phyloP scores from a whole-genome alignment of 2,113 vertebrate genomes.

The Anarrhichthys ocellatus region DNA sequence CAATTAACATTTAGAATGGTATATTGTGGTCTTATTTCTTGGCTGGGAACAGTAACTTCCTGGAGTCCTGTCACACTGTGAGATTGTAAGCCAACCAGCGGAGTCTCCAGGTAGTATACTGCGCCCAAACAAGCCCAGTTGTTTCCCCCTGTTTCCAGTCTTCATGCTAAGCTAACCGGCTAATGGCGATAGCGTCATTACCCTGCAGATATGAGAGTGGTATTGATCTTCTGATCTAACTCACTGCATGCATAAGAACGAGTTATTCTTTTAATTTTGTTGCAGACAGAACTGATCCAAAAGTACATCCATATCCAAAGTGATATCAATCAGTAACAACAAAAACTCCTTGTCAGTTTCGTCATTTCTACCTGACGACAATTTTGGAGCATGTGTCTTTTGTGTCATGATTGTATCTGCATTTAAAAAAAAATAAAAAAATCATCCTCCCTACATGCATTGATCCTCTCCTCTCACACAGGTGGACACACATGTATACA shows the following conservation, averaged over 20 bases:
- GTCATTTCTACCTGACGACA: not conserved
- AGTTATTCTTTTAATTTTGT: not conserved
- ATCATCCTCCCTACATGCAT: not conserved
- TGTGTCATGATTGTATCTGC: not conserved
- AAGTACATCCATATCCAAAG: not conserved
- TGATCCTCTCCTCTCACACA: constrained; percentile 29
- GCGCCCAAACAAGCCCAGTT: too few relatives aligned
- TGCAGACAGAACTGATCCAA: not conserved
- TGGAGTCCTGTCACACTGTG: not conserved
- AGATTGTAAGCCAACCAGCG: not conserved
- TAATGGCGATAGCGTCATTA: not conserved
- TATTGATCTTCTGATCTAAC: not conserved
- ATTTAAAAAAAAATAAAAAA: not conserved
- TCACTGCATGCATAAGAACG: not conserved
- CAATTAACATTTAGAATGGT: not conserved
- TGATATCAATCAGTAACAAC: not conserved
- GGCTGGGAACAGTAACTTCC: not conserved
- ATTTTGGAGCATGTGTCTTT: not conserved
- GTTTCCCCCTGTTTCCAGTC: not conserved
- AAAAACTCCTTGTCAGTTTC: not conserved
- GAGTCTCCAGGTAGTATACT: not conserved
- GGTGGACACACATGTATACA: constrained; percentile 21
- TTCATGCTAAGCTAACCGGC: not conserved
- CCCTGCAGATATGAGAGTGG: not conserved
- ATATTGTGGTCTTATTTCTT: not conserved